Base-by-base conservation (phyloP, 2,888 invertebrate genomes). In the Flexamia atlantica region DNA sequence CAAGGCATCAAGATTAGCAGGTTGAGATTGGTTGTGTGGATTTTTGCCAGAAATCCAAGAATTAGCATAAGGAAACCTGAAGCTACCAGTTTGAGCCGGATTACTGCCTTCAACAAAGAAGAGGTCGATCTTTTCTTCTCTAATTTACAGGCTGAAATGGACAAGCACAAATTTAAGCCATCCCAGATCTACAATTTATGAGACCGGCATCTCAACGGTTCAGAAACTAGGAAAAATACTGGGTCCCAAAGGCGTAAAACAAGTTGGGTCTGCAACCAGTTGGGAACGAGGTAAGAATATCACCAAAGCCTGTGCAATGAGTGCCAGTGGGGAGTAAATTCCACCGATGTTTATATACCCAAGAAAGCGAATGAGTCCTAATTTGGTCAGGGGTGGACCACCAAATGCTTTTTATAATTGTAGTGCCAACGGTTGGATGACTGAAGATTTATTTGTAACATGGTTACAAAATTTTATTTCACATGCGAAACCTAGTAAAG, bases 271-370 rank as follows among this genome's bases (percentile, higher is more conserved):
- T 0, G 87, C 90, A 1, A 90, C 90, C 40, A 90, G 89, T 85
- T 88, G 89, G 86, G 90, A 88, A 88, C 20, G 42, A 20, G 74
- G 50, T 17, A 74, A 85, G 87, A 85, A 89, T 64, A 89, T 90
- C 2, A 91, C 90, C 1, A 81, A 90, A 20, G 72, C 90, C 76
- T 90, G 89, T 88, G 88, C 89, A 20, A 89, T 90, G 88, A 91
- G 88, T 87, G 89, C 89, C 86, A 87, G 89, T 72, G 89, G 90
- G 10, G 81, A n/a, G 84, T 91, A 87, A 86, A 88, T 91, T 42
- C 90, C 91, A 14, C 91, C 90, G 2, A 90, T 91, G 90, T 90
- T 91, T 87, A 90, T 91, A 80, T 91, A 89, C 84, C 90, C 90
- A 0, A 82, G 90, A 28, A 89, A 90, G 85, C 89, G 90, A 83